Base-by-base conservation (phyloP, 2,888 invertebrate species). In the Nymphalis polychloros region DNA sequence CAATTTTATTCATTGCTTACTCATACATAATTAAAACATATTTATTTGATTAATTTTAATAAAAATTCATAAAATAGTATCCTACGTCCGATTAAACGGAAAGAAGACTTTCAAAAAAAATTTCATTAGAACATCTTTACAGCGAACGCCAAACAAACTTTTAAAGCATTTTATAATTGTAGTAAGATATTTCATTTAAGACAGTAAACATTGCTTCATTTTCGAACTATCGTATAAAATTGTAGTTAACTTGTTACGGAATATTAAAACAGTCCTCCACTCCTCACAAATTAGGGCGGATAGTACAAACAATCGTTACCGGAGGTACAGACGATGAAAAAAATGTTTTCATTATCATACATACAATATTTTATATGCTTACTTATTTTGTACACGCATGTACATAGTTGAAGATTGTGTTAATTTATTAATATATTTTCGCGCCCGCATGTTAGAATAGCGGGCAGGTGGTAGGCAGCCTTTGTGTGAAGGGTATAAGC, bases 281-380 rank as follows among this genome's bases (percentile, higher is more conserved):
- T 48, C 10, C 57, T 63, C 49, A 49, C 49, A 53, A 68, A 68
- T 70, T 83, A 73, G 83, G 77, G 74, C 79, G 76, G 66, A 70
- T 70, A 76, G 78, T 74, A 77, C 78, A 83, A 83, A 84, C 80
- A 82, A 72, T 55, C 73, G 52, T 13, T 74, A 67, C 78, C 75
- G 74, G 74, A 59, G 70, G 75, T 73, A 74, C 72, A 70, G 31
- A 68, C 47, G 76, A 67, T 16, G 64, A 13, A 35, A 59, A 71
- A 69, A 76, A 31, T 55, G 35, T 31, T n/a, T n/a, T n/a, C 20
- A n/a, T 16, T 5, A 23, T 13, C 20, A 27, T 27, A 52, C 13
- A 50, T 20, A 8, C 13, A 19, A 10, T 19, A 50, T 50, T 8
- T 13, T 20, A 8, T 20, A 50, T 50, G 20, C 20, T 20, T 13